Evolutionary conservation across 2,113 vertebrate species (phyloP), one percentile per base, ranked within the genome.

Genomic region (Capra hircus): DNA sequence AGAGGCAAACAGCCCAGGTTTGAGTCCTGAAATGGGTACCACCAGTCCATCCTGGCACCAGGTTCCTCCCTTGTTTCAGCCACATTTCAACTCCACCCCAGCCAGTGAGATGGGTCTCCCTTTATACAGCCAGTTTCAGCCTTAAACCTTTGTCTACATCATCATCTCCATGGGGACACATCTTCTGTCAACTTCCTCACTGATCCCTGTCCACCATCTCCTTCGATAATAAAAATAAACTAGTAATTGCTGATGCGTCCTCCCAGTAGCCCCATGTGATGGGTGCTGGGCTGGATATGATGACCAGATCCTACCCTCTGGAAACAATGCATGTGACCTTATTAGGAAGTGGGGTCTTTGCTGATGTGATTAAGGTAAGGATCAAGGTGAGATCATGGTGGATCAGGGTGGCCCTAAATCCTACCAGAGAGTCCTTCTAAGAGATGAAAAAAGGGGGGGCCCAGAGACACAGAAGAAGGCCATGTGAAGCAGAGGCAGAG

Each of bases 91-190:
- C 45, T 25, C n/a, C 81, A 71, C 40, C 52, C 12, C 13, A 15
- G 25, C 17, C 7, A 4, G 11, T 25, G 0, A 3, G 57, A 7
- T 11, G 33, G 53, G 13, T 27, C 5, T 23, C 6, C 21, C 16
- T 17, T 10, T 21, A 13, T 21, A 28, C 9, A 14, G 1, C 14
- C 7, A 5, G 43, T 7, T 7, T 2, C 33, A 8, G 80, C 59
- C 53, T 23, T 23, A 28, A 64, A 25, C 28, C 80, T 62, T 14
- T 17, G 7, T 33, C 30, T 13, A 5, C 4, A 3, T 64, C 7
- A 0, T 9, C 0, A 14, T 12, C 30, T n/a, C 55, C 5, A 1
- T 2, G 1, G 0, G 40, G 2, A 2, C 15, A 15, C 27, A 7
- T 23, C 6, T 2, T 5, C 87, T 21, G 1, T 40, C 62, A 5